phyloP scores from a whole-genome alignment of 2,888 invertebrate genomes.

The Xestoiulus laeticollis region DNA sequence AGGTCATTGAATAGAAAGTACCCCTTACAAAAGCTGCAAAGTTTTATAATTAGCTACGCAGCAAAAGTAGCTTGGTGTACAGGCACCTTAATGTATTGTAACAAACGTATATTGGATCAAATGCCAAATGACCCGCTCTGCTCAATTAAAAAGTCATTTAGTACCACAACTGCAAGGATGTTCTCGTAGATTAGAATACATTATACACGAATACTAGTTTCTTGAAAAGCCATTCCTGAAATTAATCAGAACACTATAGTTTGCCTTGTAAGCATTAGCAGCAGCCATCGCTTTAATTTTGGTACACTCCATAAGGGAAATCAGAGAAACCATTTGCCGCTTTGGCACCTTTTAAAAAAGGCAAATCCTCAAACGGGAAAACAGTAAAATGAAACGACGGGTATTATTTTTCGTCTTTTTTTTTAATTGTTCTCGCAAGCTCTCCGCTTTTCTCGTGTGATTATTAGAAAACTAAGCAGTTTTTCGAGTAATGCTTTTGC shows the following conservation, averaged over 20 bases:
- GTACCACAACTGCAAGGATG: no score
- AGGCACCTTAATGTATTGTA: no score
- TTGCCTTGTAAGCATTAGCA: background rate
- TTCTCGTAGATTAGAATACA: no score
- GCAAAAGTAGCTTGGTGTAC: no score
- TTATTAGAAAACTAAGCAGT: conserved; percentile 43
- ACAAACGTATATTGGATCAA: no score
- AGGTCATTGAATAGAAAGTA: no score
- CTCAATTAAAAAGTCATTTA: no score
- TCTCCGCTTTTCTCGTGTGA: background rate
- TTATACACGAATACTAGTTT: no score
- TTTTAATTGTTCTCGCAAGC: conserved; percentile 7
- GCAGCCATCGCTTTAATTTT: background rate
- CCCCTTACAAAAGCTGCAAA: no score
- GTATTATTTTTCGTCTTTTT: conserved; percentile 14
- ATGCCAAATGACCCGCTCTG: no score
- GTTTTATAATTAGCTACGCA: no score
- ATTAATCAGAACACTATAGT: background rate
- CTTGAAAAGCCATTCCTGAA: background rate
- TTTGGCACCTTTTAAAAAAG: conserved; percentile 27
- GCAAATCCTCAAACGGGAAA: background rate
- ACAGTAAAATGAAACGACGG: conserved; percentile 9
- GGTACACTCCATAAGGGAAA: background rate
- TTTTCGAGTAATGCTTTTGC: conserved; percentile 40
- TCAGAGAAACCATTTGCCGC: conserved; percentile 33